Evolutionary conservation across 2,888 invertebrate genomes (phyloP).

Genomic region (Lochmaea crataegi): DNA sequence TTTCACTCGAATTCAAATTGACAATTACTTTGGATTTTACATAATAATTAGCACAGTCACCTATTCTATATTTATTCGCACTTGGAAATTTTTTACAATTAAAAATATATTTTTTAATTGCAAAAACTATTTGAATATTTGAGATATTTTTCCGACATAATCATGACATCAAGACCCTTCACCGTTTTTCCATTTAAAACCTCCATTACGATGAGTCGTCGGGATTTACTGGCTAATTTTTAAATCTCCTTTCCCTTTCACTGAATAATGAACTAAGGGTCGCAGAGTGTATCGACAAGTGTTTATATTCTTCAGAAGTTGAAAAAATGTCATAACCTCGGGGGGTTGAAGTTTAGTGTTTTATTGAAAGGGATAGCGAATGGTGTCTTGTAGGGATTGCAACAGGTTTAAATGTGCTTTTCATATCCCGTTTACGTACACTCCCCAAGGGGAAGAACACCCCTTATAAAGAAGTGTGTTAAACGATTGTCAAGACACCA

Average conservation of each 20-base stretch:
- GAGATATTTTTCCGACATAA: background rate
- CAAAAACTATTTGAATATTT: background rate
- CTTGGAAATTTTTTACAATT: background rate
- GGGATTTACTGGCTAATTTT: constrained; percentile 47
- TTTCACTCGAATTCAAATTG: constrained; percentile 31
- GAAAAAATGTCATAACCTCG: constrained; percentile 57
- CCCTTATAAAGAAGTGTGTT: constrained; percentile 43
- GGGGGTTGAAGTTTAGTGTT: constrained; percentile 52
- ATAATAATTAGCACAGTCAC: constrained; percentile 18
- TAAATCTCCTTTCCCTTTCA: constrained; percentile 50
- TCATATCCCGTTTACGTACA: constrained; percentile 58
- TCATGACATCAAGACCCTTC: background rate
- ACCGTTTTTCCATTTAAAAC: constrained; percentile 22
- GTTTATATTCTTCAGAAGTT: constrained; percentile 53
- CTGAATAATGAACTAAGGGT: constrained; percentile 43
- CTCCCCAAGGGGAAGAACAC: constrained; percentile 51
- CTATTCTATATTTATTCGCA: background rate
- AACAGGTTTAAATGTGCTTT: constrained; percentile 64
- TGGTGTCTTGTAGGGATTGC: constrained; percentile 53
- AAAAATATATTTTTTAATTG: too few species aligned
- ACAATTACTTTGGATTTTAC: constrained; percentile 28
- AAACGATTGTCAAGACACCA: constrained; percentile 44
- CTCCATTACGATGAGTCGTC: constrained; percentile 36
- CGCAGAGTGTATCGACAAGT: constrained; percentile 49
- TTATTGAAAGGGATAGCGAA: constrained; percentile 56